Base-by-base conservation (phyloP, 1,140 invertebrate genomes). In the Lanistes nyassanus region DNA sequence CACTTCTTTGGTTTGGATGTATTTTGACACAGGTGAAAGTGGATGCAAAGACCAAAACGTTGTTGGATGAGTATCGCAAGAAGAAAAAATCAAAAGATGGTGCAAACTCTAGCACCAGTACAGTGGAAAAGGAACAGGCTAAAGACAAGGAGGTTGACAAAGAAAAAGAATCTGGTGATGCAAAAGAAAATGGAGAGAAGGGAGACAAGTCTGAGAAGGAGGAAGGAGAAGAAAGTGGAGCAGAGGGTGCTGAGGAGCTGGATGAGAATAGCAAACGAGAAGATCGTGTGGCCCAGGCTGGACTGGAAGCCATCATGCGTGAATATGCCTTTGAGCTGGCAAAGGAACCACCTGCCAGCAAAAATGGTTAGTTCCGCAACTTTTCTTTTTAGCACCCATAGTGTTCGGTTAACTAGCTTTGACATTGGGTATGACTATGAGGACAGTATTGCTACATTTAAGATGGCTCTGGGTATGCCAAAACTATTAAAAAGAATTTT, bases 1-100 rank as follows among this genome's bases (percentile, higher is more conserved):
- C n/a, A n/a, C 19, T 47, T 55, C 42, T 34, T 55, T 36, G 7
- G 13, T 34, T 64, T 74, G 11, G 16, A 42, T 31, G 34, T 74
- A 37, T 72, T 67, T 67, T 53, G 31, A 34, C 72, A 39, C 31
- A 89, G 87, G 89, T 97, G 0, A 97, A 97, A 92, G 97, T 98
- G n/a, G 98, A 99, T 91, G 95, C 96, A 51, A 99, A 99, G 92
- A 97, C 97, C 79, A 96, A 98, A 91, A 93, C 94, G 68, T 92
- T 97, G 65, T 91, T 99, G 79, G 96, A 98, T 89, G 95, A 97
- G 78, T 98, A 97, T 87, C 97, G 83, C 53, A 82, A 78, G 66
- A 90, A 88, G 73, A 85, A 85, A 53, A 74, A 64, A 36, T 80
- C 76, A 21, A 81, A 76, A 31, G 77, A 81, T 60, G 79, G 81